These are phyloP conservation scores for Sipha maydis DNA, from an alignment of 2,888 invertebrate species.

Conservation along the genomic window DNA sequence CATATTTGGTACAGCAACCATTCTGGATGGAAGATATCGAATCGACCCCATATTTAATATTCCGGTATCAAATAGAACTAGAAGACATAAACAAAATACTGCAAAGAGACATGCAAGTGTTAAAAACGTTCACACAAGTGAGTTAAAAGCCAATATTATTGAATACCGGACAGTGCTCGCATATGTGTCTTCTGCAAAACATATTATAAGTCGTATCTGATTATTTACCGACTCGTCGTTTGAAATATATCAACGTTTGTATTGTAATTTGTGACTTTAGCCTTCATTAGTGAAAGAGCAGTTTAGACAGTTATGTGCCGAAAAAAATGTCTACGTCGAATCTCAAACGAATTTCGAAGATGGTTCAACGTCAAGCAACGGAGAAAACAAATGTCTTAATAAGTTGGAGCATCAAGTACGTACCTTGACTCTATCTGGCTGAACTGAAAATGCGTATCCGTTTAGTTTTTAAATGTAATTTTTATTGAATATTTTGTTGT, in stretches of 20 bases:
- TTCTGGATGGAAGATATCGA: slow-evolving; percentile 77
- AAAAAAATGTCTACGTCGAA: neutral
- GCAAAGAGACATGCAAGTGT: slow-evolving; percentile 72
- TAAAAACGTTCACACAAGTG: slow-evolving; percentile 72
- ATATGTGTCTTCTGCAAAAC: neutral
- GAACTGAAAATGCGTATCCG: too few species aligned
- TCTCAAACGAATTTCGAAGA: neutral
- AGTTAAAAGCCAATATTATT: slow-evolving; percentile 38
- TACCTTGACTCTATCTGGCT: neutral
- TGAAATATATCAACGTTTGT: neutral
- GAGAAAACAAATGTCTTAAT: neutral
- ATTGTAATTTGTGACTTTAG: neutral
- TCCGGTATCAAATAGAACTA: slow-evolving; percentile 75
- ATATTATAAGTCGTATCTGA: neutral
- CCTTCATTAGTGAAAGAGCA: neutral
- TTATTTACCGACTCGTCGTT: neutral
- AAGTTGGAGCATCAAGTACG: neutral
- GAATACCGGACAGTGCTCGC: neutral
- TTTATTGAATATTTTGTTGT: neutral
- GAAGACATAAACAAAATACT: slow-evolving; percentile 74
- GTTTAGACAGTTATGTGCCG: neutral
- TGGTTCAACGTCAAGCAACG: neutral
- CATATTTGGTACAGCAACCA: slow-evolving; percentile 67
- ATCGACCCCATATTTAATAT: slow-evolving; percentile 76
- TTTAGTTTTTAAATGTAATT: neutral